Evolutionary conservation across 2,797 vertebrate species (phyloP).

Genomic region (Atherinosoma microstoma): DNA sequence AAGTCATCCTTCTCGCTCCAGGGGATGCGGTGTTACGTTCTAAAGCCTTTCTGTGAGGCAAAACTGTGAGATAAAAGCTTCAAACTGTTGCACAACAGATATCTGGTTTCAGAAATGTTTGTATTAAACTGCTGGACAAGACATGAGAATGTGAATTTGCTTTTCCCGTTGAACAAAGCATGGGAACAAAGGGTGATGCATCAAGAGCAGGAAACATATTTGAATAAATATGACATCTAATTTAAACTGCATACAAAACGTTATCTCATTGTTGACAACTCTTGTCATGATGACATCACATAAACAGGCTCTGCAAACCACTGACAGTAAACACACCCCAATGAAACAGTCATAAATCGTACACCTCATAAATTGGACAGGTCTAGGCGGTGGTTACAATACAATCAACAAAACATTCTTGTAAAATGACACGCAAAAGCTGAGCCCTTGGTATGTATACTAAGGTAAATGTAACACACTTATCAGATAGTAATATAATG

Average conservation of each 20-base stretch:
- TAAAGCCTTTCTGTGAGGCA: constrained; percentile 68
- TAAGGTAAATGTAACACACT: not conserved
- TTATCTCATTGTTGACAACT: constrained; percentile 34
- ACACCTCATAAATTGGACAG: constrained; percentile 15
- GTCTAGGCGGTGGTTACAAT: constrained; percentile 5
- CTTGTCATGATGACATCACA: constrained; percentile 35
- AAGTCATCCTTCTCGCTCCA: constrained; percentile 72
- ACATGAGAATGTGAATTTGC: constrained; percentile 19
- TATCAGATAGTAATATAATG: not conserved
- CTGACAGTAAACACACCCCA: constrained; percentile 37
- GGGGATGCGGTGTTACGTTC: constrained; percentile 79
- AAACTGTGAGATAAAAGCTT: constrained; percentile 78
- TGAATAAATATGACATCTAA: constrained; percentile 20
- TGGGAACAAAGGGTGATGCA: constrained; percentile 30
- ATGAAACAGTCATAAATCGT: constrained; percentile 41
- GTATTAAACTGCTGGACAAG: constrained; percentile 70
- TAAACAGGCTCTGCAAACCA: constrained; percentile 26
- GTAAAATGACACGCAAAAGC: constrained; percentile 10
- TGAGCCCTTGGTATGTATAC: not conserved
- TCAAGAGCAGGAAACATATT: constrained; percentile 8
- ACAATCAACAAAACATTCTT: constrained; percentile 17
- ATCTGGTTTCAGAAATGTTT: constrained; percentile 82
- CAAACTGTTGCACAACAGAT: constrained; percentile 81
- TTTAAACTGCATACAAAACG: constrained; percentile 27
- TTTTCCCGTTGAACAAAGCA: constrained; percentile 39